Evolutionary conservation across 2,797 vertebrate species (phyloP), one percentile per base, ranked within the genome.

Genomic region (Enteromius treurensis): DNA sequence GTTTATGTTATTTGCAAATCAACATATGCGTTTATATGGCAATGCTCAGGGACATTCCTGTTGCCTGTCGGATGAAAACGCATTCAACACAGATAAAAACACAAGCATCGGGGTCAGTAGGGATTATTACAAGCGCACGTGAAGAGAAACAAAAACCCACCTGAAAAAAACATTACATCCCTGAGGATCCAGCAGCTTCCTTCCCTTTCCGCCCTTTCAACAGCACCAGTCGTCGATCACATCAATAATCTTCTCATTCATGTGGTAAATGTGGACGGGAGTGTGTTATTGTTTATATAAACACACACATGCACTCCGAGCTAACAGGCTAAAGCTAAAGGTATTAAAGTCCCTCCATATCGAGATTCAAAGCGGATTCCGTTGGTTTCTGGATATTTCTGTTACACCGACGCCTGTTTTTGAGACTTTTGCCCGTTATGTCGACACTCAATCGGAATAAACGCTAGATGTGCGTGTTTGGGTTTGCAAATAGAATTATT

Each of bases 291-390:
- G 58, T 47, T 32, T 23, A 47, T 67, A 19, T 68, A 42, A 53
- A 65, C 70, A 82, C n/a, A 75, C 47, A 55, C 21, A 78, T 64
- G 19, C 55, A 26, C 19, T 47, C 11, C 68, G 29, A 65, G 81
- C 81, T 83, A 83, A 70, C 26, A 2, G 51, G 81, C 81, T 83
- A 83, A 77, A 58, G 81, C 81, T 82, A 82, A 75, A 51, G 80
- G 13, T 29, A n/a, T 42, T 75, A 40, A 75, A 55, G 45, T 37
- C 11, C 64, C 15, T 69, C 37, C 11, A n/a, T 45, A 4, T 47
- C 29, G 6, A n/a, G 65, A 58, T 21, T 34, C 8, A 11, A 14
- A 2, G 67, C 70, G 45, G 45, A 67, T 40, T 76, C 58, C 17
- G 34, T 6, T 26, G 1, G 19, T 34, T 58, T 60, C 40, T 1